phyloP scores from a whole-genome alignment of 2,797 vertebrate genomes.

The Lagocephalus sceleratus region DNA sequence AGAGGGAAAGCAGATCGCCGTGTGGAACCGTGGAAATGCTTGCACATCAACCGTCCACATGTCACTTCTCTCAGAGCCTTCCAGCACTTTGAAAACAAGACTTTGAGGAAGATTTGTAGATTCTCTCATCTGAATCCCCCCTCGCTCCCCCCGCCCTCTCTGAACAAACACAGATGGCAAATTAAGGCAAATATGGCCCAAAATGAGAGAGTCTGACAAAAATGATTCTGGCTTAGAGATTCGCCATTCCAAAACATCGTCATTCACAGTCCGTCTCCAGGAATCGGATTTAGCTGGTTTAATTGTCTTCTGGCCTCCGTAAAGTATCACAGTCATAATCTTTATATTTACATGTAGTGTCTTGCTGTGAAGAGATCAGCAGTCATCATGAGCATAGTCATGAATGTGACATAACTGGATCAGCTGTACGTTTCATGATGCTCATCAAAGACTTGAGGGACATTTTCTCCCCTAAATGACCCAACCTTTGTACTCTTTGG shows the following conservation, averaged over 20 bases:
- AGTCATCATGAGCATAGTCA: too few relatives aligned
- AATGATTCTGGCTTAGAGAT: slow-evolving; percentile 26
- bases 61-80: slow-evolving; percentile 32
- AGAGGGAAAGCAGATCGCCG: slow-evolving; percentile 1
- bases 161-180: slow-evolving; percentile 64
- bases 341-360: too few relatives aligned
- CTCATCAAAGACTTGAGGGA: too few relatives aligned
- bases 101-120: slow-evolving; percentile 51
- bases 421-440: too few relatives aligned
- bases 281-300: slow-evolving; percentile 12
- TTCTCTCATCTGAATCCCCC: slow-evolving; percentile 47
- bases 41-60: slow-evolving; percentile 36
- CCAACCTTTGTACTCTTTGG: too few relatives aligned
- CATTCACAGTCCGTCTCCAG: slow-evolving; percentile 16
- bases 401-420: too few relatives aligned
- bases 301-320: slow-evolving; percentile 2
- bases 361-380: too few relatives aligned
- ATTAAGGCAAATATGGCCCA: slow-evolving; percentile 49
- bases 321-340: too few relatives aligned
- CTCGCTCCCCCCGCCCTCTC: slow-evolving; percentile 10
- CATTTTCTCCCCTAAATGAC: too few relatives aligned
- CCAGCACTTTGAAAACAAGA: slow-evolving; percentile 41
- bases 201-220: slow-evolving; percentile 43
- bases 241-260: slow-evolving; percentile 18
- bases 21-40: slow-evolving; percentile 5